These are phyloP conservation scores for Ectobius pallidus DNA, from an alignment of 2,888 invertebrate genomes.

Conservation along the genomic window DNA sequence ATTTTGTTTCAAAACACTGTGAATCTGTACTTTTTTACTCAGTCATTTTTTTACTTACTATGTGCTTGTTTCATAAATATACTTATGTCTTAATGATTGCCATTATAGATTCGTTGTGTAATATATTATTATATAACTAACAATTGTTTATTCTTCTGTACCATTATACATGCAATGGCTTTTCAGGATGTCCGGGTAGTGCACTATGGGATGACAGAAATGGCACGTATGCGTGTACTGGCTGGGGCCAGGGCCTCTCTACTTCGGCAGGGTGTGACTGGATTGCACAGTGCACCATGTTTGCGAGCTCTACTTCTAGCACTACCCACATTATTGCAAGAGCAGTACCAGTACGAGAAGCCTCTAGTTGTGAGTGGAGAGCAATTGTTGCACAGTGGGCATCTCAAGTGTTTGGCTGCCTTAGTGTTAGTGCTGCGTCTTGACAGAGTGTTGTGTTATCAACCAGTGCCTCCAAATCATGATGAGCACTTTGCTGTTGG, in stretches of 20 bases:
- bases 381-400: slow-evolving; percentile 64
- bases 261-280: slow-evolving; percentile 59
- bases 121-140: no score
- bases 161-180: no score
- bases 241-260: slow-evolving; percentile 60
- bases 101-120: no score
- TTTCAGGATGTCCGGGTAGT: slow-evolving; percentile 57
- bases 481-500: slow-evolving; percentile 45
- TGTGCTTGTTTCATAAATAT: no score
- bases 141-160: background rate
- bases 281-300: slow-evolving; percentile 61
- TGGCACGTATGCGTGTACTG: slow-evolving; percentile 56
- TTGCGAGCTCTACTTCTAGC: slow-evolving; percentile 57
- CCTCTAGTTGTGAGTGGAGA: slow-evolving; percentile 63
- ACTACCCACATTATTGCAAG: slow-evolving; percentile 58
- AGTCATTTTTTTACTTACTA: no score
- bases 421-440: slow-evolving; percentile 61
- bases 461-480: slow-evolving; percentile 58
- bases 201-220: slow-evolving; percentile 56
- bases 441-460: slow-evolving; percentile 60
- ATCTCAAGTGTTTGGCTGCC: slow-evolving; percentile 62
- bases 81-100: no score
- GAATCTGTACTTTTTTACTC: no score
- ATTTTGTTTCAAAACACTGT: background rate
- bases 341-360: slow-evolving; percentile 63